Conservation (phyloP, 2,888 invertebrate species). For the Formica aserva region DNA sequence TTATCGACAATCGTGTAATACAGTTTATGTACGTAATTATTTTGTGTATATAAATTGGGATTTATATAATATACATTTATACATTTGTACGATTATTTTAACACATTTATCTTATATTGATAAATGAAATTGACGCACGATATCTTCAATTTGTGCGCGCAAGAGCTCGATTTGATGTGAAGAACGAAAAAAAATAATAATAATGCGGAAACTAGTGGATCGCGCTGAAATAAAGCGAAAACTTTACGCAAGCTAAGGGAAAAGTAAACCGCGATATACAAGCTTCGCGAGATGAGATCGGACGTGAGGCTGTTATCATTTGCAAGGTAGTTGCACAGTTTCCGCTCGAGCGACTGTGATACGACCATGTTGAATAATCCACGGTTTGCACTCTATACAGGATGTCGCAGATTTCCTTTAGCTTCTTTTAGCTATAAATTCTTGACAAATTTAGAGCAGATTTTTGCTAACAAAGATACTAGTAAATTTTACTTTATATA, state of each 20-base stretch:
- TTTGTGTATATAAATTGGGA: neutral
- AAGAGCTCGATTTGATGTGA: neutral
- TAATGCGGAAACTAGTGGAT: neutral
- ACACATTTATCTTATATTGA: neutral
- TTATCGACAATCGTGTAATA: neutral
- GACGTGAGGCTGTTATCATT: constrained; percentile 11
- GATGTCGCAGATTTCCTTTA: neutral
- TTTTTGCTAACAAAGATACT: neutral
- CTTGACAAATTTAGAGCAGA: neutral
- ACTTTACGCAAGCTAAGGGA: neutral
- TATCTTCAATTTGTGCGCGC: neutral
- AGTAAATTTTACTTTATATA: neutral
- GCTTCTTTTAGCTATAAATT: neutral
- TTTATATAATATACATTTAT: neutral
- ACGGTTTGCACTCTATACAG: neutral
- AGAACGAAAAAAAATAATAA: neutral
- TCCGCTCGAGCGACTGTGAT: neutral
- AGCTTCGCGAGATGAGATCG: constrained; percentile 13
- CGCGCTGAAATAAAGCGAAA: neutral
- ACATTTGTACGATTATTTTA: neutral
- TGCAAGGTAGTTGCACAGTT: neutral
- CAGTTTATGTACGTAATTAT: neutral
- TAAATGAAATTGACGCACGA: neutral
- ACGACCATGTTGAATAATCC: neutral
- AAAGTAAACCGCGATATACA: constrained; percentile 4